Conservation (phyloP, 2,797 vertebrate species). For the Cossypha dichroa region DNA sequence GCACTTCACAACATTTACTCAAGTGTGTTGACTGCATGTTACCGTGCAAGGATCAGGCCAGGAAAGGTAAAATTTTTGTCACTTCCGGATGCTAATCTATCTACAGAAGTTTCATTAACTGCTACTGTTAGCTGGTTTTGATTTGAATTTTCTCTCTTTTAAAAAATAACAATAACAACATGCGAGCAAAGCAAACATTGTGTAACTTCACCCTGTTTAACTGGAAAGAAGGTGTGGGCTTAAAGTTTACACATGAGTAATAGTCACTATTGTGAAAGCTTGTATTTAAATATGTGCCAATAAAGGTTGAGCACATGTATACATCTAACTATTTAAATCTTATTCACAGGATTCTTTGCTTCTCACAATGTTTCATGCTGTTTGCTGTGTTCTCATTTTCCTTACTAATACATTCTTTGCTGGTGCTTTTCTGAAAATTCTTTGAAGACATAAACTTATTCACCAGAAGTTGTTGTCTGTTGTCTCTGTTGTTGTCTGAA, state of each 20-base stretch:
- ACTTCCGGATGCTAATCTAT: not conserved
- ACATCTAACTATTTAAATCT: not conserved
- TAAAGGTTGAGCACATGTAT: not conserved
- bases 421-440: not conserved
- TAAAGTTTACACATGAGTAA: not conserved
- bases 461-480: not conserved
- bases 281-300: not conserved
- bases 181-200: not conserved
- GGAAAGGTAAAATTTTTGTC: not conserved
- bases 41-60: not conserved
- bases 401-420: not conserved
- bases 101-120: not conserved
- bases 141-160: not conserved
- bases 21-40: not conserved
- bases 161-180: not conserved
- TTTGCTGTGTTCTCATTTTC: not conserved
- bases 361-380: not conserved
- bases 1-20: not conserved
- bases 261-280: not conserved
- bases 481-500: not conserved
- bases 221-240: not conserved
- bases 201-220: not conserved
- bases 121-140: not conserved
- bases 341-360: not conserved
- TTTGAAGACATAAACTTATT: not conserved